Conservation (phyloP, 2,888 invertebrate species). For the Pardosa pseudoannulata region DNA sequence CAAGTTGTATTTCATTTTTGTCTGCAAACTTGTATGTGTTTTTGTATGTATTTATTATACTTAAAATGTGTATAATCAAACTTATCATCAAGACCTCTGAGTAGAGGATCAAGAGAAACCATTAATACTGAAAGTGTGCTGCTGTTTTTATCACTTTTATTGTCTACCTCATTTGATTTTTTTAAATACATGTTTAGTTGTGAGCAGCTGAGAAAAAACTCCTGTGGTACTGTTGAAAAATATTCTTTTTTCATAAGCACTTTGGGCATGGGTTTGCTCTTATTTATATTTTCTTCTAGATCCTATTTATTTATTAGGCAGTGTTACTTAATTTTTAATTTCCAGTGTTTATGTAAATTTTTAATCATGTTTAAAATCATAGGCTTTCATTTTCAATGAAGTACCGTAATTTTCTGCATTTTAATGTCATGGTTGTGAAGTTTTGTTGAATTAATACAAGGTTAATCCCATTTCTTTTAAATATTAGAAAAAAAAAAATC, state of each 20-base stretch:
- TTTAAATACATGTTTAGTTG: constrained; percentile 11
- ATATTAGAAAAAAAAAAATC: no score
- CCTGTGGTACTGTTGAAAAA: no score
- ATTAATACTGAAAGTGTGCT: not conserved
- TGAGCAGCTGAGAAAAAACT: not conserved
- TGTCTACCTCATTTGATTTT: constrained; percentile 58
- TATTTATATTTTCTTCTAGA: not conserved
- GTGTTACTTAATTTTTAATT: constrained; percentile 54
- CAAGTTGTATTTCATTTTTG: not conserved
- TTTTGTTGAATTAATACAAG: no score
- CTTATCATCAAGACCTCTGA: not conserved
- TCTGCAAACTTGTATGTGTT: not conserved
- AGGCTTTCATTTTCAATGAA: no score
- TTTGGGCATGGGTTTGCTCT: constrained; percentile 18
- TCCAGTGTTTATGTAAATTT: no score
- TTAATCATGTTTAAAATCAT: no score
- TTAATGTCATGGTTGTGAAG: no score
- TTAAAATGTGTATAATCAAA: not conserved
- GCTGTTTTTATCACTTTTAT: constrained; percentile 13
- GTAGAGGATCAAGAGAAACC: not conserved
- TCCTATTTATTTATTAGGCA: constrained; percentile 42
- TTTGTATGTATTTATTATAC: constrained; percentile 5
- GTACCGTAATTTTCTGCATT: no score
- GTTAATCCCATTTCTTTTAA: no score
- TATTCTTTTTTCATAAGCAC: constrained; percentile 25